Evolutionary conservation across 2,113 vertebrate species (phyloP), one percentile per base, ranked within the genome.

Genomic region (Pica pica): DNA sequence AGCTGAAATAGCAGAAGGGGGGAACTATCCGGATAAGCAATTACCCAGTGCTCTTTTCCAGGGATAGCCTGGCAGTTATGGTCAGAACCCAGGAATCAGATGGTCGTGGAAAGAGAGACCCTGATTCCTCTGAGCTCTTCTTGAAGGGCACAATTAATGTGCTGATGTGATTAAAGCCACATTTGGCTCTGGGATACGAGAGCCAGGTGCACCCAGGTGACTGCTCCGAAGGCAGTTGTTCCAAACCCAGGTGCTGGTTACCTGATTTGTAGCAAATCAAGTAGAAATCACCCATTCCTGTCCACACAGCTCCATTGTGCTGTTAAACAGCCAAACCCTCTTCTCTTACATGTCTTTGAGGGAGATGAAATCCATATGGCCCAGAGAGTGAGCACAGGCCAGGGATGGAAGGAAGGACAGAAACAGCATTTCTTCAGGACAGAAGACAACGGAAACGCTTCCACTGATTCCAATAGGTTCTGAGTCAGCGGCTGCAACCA

Each of bases 241-340:
- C 47, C 61, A 91, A 97, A 86, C 83, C 22, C 41, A 97, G 90
- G 96, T 33, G 83, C 96, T 97, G 96, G 91, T 97, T 97, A 97
- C 98, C 97, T 98, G 97, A 97, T 98, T 98, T 98, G 97, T 96
- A 97, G 97, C 95, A 96, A 97, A 98, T 98, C 96, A 96, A 95
- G 96, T 71, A 95, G 97, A 95, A 97, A 98, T 97, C 97, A 97
- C 90, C 98, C 94, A 95, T 94, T 95, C 92, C 96, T 97, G 89
- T 95, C 88, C 91, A 91, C 93, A 93, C 63, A 96, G 59, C 94
- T 92, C 89, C 87, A 87, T 75, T 56, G 44, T 94, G 90, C 97
- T 60, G 19, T 96, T 92, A 94, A 96, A 95, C 94, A 93, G 93
- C 90, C 96, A 96, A 94, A 93, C 88, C 61, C 70, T 90, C 94